Evolutionary conservation across 1,140 invertebrate genomes (phyloP).

Genomic region (Drosophila asahinai): DNA sequence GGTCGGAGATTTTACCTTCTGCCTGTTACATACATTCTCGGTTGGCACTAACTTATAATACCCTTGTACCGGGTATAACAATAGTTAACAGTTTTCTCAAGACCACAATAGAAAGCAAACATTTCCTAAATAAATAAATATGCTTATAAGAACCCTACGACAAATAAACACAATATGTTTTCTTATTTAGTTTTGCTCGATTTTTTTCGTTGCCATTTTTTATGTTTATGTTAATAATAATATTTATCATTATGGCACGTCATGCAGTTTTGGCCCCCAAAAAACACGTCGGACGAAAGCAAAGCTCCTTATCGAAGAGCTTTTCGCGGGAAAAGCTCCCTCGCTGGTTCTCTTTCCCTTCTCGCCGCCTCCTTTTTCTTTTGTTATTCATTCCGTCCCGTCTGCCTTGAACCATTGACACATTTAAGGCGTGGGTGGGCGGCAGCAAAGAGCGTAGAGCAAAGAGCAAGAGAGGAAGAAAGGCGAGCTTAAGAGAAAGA

Average conservation of each 20-base stretch:
- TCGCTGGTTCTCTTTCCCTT: not conserved
- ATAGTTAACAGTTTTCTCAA: too few species aligned
- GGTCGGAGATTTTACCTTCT: too few species aligned
- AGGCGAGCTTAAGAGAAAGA: slow-evolving; percentile 26
- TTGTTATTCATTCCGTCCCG: slow-evolving; percentile 21
- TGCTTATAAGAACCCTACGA: too few species aligned
- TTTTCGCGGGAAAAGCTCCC: slow-evolving; percentile 29
- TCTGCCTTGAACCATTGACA: slow-evolving; percentile 79
- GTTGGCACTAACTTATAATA: too few species aligned
- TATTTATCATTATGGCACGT: not conserved
- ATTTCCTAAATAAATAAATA: too few species aligned
- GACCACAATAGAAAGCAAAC: too few species aligned
- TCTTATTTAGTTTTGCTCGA: too few species aligned
- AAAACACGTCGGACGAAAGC: slow-evolving; percentile 31
- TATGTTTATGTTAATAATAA: not conserved
- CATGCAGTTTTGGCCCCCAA: slow-evolving; percentile 29
- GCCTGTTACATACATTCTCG: too few species aligned
- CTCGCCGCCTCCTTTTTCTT: slow-evolving; percentile 1
- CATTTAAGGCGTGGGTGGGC: slow-evolving; percentile 60
- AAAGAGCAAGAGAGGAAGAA: slow-evolving; percentile 4
- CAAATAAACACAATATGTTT: too few species aligned
- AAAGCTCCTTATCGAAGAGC: slow-evolving; percentile 27
- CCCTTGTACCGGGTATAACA: too few species aligned
- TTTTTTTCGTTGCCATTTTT: not conserved
- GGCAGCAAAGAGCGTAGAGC: not conserved